Percentiles rank a stretch among this genome's conserved stretches.
phyloP scores from a whole-genome alignment of 2,888 invertebrate species.

The Mycalesis mineus region DNA sequence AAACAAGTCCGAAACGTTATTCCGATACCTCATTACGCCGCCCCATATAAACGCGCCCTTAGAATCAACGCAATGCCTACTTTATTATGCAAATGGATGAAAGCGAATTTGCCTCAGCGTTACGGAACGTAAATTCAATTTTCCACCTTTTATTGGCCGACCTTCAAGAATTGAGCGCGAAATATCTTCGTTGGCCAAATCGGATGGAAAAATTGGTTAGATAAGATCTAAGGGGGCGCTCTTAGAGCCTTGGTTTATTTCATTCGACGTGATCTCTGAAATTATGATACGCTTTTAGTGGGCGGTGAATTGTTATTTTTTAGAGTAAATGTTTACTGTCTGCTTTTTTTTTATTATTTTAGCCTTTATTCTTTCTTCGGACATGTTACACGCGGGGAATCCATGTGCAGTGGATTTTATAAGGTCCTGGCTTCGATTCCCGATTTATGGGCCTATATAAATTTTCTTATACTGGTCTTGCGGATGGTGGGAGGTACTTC shows the following conservation, averaged over 20 bases:
- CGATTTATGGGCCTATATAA: too few species aligned
- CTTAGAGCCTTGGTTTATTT: conserved; percentile 15
- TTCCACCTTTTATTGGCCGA: conserved; percentile 41
- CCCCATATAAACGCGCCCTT: conserved; percentile 14
- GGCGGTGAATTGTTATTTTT: not conserved
- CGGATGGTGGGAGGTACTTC: too few species aligned
- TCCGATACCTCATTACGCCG: not conserved
- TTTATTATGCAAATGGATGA: conserved; percentile 33
- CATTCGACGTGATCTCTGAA: conserved; percentile 1
- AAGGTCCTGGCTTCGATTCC: too few species aligned
- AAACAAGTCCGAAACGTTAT: not conserved
- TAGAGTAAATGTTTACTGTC: not conserved
- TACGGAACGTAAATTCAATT: conserved; percentile 45
- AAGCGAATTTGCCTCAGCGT: conserved; percentile 30
- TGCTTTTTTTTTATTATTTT: not conserved
- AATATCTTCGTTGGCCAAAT: conserved; percentile 42
- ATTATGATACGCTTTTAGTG: conserved; percentile 13
- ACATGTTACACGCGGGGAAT: too few species aligned
- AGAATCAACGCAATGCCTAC: conserved; percentile 27
- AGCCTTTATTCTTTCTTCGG: too few species aligned
- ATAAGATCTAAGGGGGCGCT: conserved; percentile 20
- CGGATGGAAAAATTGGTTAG: conserved; percentile 45
- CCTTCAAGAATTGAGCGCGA: conserved; percentile 39
- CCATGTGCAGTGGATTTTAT: too few species aligned
- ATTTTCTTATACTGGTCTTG: too few species aligned